Evolutionary conservation across 2,113 vertebrate species (phyloP).

Genomic region (Petrocephalus zakoni): DNA sequence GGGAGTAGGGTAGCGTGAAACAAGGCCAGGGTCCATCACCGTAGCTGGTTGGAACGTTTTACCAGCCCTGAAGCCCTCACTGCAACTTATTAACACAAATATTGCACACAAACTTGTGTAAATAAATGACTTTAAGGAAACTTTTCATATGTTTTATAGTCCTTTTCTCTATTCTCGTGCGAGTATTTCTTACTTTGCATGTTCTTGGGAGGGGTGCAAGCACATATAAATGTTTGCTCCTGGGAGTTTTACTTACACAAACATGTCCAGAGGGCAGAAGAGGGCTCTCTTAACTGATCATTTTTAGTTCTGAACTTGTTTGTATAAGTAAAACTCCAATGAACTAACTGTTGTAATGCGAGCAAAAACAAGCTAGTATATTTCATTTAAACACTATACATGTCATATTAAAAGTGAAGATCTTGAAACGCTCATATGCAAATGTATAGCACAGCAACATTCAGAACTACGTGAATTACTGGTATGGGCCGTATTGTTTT

Average conservation of each 20-base stretch:
- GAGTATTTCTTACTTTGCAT: neutral
- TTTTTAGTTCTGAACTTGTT: too few species aligned
- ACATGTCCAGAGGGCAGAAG: too few species aligned
- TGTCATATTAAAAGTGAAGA: neutral
- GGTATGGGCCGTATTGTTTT: neutral
- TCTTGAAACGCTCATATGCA: neutral
- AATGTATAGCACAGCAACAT: neutral
- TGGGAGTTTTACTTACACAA: too few species aligned
- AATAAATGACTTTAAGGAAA: slow-evolving; percentile 22
- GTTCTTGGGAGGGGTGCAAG: neutral
- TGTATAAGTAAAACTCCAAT: too few species aligned
- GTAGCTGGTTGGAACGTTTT: neutral
- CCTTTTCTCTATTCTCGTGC: neutral
- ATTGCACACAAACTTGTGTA: slow-evolving; percentile 11
- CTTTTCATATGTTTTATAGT: neutral
- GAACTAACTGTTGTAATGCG: neutral
- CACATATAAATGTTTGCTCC: neutral
- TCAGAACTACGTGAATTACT: neutral
- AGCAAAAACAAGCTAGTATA: neutral
- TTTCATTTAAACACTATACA: neutral
- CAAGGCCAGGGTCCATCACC: neutral
- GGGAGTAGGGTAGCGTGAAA: neutral
- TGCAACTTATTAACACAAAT: neutral
- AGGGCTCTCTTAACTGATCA: too few species aligned
- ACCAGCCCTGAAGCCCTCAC: neutral